phyloP scores from a whole-genome alignment of 2,797 vertebrate species.

The Sebastiscus tertius region DNA sequence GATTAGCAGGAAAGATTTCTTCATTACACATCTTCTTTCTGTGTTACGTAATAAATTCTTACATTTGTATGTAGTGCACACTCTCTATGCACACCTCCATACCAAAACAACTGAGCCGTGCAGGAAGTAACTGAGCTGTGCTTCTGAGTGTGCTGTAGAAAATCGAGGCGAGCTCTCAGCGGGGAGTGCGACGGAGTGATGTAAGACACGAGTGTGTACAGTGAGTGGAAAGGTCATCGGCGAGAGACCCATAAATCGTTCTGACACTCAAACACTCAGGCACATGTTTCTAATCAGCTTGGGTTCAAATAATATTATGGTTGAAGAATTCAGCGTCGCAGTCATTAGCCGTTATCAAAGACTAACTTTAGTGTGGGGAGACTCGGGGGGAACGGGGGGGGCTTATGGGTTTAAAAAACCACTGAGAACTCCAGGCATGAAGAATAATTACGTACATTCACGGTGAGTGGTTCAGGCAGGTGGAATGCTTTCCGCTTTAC shows the following conservation, averaged over 20 bases:
- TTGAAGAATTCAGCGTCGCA: slow-evolving; percentile 56
- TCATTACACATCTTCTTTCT: neutral
- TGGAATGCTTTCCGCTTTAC: slow-evolving; percentile 49
- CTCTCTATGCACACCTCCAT: neutral
- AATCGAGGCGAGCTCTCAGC: slow-evolving; percentile 34
- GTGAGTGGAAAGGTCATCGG: slow-evolving; percentile 64
- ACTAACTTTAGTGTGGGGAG: slow-evolving; percentile 44
- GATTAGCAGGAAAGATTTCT: slow-evolving; percentile 12
- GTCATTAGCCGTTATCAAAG: slow-evolving; percentile 73
- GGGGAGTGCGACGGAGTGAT: slow-evolving; percentile 27
- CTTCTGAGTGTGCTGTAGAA: slow-evolving; percentile 10
- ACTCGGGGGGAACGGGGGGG: neutral
- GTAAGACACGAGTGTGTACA: slow-evolving; percentile 26
- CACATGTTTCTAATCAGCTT: slow-evolving; percentile 78
- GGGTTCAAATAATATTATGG: slow-evolving; percentile 69
- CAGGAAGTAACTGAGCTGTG: slow-evolving; percentile 29
- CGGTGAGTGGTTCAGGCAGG: slow-evolving; percentile 54
- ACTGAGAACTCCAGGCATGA: slow-evolving; percentile 46
- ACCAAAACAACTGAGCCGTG: slow-evolving; percentile 7
- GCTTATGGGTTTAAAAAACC: slow-evolving; percentile 52
- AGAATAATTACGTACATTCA: slow-evolving; percentile 63
- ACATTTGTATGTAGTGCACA: neutral
- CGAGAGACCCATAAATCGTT: slow-evolving; percentile 62
- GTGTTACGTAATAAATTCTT: neutral
- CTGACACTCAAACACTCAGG: slow-evolving; percentile 60